Conservation (phyloP, 2,888 invertebrate species). For the Drosophila macrospina region DNA sequence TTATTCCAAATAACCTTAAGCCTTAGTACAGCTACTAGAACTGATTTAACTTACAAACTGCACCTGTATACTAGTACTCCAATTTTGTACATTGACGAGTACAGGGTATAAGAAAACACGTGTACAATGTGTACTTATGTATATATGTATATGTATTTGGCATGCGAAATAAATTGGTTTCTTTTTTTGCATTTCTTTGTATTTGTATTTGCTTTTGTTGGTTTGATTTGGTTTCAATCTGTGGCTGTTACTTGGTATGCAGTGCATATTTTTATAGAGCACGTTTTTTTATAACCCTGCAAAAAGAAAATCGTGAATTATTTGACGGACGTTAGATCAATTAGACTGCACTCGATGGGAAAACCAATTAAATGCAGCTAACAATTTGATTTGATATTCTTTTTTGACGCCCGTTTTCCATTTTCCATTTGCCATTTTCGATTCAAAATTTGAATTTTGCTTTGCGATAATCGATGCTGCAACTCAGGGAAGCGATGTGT, state of each 20-base stretch:
- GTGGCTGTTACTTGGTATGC: conserved; percentile 44
- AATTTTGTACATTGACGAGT: background rate
- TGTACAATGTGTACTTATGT: conserved; percentile 45
- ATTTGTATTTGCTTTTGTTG: conserved; percentile 36
- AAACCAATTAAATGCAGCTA: conserved; percentile 31
- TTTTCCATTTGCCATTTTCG: no score
- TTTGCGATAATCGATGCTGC: conserved; percentile 27
- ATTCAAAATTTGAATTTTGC: background rate
- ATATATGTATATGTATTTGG: conserved; percentile 35
- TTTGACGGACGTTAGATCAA: conserved; percentile 6
- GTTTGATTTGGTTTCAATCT: conserved; percentile 15
- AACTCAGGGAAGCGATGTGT: conserved; percentile 88
- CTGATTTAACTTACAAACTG: background rate
- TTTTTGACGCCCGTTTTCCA: no score
- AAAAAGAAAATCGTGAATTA: conserved; percentile 27
- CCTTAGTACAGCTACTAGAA: background rate
- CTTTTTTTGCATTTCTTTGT: background rate
- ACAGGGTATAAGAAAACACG: conserved; percentile 45
- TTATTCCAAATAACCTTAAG: no score
- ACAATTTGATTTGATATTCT: conserved; percentile 17
- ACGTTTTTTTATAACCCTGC: conserved; percentile 39
- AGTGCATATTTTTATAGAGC: conserved; percentile 55
- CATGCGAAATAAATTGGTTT: conserved; percentile 55
- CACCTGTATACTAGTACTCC: background rate
- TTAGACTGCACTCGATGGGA: conserved; percentile 6